Evolutionary conservation across 2,797 vertebrate species (phyloP), one percentile per base, ranked within the genome.

Genomic region (Muraenolepis orangiensis): DNA sequence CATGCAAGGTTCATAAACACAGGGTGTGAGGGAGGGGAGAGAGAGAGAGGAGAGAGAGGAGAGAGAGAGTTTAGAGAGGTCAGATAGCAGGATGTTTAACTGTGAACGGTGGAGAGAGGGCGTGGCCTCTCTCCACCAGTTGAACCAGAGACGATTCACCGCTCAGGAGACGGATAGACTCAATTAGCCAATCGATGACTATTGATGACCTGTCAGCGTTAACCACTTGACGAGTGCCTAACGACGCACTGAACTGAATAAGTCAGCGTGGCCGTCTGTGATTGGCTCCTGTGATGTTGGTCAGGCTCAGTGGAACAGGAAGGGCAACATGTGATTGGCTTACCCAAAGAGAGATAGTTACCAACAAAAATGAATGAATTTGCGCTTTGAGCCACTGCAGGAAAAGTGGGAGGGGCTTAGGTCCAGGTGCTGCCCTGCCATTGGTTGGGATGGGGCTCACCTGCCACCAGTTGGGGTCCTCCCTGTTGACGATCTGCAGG

Each of bases 391-490:
- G 51, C 51, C 51, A 57, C n/a, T 57, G 6, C n/a, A 57, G 20
- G 20, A 10, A 57, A 57, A 57, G 51, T 23, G 20, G 51, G 51
- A 57, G 51, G 18, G 46, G 46, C 46, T 51, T 28, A 66, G 57
- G n/a, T 61, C 51, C 51, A 6, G 2, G 20, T 20, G 42, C 42
- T 18, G 18, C 42, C 18, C 5, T 18, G 5, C 42, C 42, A 46
- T 46, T 46, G 42, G 42, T 6, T 18, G 20, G 20, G 42, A 46
- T 18, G 5, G 42, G 42, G 20, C 92, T 85, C 86, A 98, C 97
- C 97, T 99, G 98, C 98, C 98, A 99, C 98, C 98, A 99, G 87
- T 99, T 98, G 66, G 95, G 94, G 84, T 99, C 97, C 89, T 99
- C 97, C 71, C 96, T 93, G 89, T 98, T 98, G 79, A 99, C 97